Percentiles rank a stretch among this genome's conserved stretches.
Evolutionary conservation across 2,113 vertebrate species (phyloP).

Genomic region (Carettochelys insculpta): DNA sequence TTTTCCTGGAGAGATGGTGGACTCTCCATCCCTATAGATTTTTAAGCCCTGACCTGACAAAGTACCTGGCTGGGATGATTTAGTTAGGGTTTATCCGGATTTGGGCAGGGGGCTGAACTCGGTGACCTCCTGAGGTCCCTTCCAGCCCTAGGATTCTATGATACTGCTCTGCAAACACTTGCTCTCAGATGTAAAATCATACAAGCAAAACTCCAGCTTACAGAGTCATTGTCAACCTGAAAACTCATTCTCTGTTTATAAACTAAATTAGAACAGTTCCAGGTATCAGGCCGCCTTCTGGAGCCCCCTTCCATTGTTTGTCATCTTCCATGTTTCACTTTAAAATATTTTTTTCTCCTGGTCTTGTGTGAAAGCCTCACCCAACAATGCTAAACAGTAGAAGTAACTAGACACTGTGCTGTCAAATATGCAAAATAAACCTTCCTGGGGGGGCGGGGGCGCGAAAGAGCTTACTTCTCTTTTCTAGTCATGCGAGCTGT

Average conservation of each 20-base stretch:
- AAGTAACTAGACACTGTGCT: background rate
- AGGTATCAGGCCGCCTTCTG: background rate
- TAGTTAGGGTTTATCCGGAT: too few relatives aligned
- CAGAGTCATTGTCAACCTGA: background rate
- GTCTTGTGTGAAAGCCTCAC: background rate
- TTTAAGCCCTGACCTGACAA: too few relatives aligned
- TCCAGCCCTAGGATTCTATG: too few relatives aligned
- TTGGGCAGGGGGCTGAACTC: too few relatives aligned
- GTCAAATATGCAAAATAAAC: background rate
- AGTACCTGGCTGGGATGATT: too few relatives aligned
- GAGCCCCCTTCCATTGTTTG: background rate
- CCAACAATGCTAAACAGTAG: background rate
- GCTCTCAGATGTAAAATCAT: constrained; percentile 32
- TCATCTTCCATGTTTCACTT: background rate
- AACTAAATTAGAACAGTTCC: constrained; percentile 33
- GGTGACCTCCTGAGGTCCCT: too few relatives aligned
- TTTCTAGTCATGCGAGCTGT: background rate
- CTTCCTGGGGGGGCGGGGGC: background rate
- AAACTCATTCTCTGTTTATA: constrained; percentile 31
- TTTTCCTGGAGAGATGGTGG: too few relatives aligned
- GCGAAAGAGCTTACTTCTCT: background rate
- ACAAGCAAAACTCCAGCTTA: constrained; percentile 49
- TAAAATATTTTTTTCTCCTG: background rate
- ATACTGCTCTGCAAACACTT: constrained; percentile 39
- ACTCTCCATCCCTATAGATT: too few relatives aligned